phyloP scores from a whole-genome alignment of 1,140 invertebrate species.

The Luehdorfia chinensis region DNA sequence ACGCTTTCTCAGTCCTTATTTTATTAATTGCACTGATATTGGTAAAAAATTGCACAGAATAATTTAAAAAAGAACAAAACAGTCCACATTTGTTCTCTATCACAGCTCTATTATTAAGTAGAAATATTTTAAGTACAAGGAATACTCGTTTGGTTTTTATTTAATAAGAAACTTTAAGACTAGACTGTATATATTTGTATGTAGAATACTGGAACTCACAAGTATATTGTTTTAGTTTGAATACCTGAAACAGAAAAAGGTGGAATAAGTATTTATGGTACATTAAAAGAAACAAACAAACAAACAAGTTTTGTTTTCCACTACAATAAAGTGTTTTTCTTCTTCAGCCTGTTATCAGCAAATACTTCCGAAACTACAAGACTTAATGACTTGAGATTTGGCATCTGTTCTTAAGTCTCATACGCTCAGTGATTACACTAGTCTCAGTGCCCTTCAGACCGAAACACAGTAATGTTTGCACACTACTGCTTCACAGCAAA shows the following conservation, averaged over 20 bases:
- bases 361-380: conserved; percentile 15
- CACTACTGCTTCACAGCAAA: no score
- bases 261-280: no score
- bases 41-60: conserved; percentile 45
- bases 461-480: no score
- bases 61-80: background rate
- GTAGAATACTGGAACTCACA: conserved; percentile 47
- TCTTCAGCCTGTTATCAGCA: no score
- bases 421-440: no score
- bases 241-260: conserved; percentile 51
- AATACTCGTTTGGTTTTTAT: conserved; percentile 39
- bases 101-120: conserved; percentile 47
- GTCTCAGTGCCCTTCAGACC: no score
- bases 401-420: no score
- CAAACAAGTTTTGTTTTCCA: no score
- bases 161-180: conserved; percentile 68
- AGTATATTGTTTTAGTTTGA: conserved; percentile 28
- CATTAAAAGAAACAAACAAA: no score
- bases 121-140: conserved; percentile 46
- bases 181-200: conserved; percentile 52
- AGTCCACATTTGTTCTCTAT: conserved; percentile 44
- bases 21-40: conserved; percentile 28
- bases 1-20: conserved; percentile 31
- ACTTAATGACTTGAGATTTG: no score
- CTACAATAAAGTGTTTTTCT: no score